Evolutionary conservation across 2,113 vertebrate genomes (phyloP), one percentile per base, ranked within the genome.

Genomic region (Hydrochoerus hydrochaeris): DNA sequence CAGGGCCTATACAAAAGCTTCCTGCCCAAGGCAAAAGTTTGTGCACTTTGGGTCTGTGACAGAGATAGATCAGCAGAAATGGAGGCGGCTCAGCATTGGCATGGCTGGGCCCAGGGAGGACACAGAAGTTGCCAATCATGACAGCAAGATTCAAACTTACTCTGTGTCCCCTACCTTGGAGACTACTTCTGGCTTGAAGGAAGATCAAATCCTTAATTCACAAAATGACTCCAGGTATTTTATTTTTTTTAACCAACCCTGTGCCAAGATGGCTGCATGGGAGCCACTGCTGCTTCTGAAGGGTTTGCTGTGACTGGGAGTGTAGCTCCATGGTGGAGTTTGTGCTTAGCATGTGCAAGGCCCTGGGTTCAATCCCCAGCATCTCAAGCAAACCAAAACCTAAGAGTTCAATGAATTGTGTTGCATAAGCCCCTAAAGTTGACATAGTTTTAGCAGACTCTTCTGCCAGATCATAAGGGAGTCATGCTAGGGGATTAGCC

Each of bases 31-130:
- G 87, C 99, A 99, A 94, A 99, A 99, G 91, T 99, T 99, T 98
- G 99, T 99, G 97, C 99, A 99, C 98, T 99, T 99, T 98, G 99
- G 99, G 96, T 99, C 99, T 3, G 99, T 99, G 97, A 99, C 99
- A 95, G 99, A 99, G 98, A 99, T 99, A 98, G 99, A 99, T 94
- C 99, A 99, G 88, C 98, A 99, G 96, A 98, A 91, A 35, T 99
- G 99, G 99, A 98, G 99, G 98, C 99, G 98, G 90, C 98, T 99
- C 10, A 98, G 99, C 97, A 98, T 99, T 95, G 98, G 99, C 97
- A 98, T 97, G 97, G 77, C 97, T 71, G 97, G 96, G 67, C 92
- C 97, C 13, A 97, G 94, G 95, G 90, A 92, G 28, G 92, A 94
- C 92, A 94, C 95, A 93, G 98, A 98, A 92, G 97, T 93, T 95